Evolutionary conservation across 2,113 vertebrate species (phyloP).

Genomic region (Chionodraco myersi): DNA sequence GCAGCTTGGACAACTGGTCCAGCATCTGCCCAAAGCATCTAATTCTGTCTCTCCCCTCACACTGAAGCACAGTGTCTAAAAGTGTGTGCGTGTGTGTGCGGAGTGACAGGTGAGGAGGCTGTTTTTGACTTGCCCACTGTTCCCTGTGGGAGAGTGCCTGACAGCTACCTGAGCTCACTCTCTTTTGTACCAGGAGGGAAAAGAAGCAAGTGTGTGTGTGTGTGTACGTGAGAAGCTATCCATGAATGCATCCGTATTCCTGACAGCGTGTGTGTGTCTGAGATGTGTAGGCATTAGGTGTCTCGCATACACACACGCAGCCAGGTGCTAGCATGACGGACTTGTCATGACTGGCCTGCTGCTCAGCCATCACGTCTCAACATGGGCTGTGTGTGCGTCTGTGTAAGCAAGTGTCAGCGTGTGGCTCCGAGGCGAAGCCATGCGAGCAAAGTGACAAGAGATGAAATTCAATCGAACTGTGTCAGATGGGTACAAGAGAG

Average conservation of each 20-base stretch:
- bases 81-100: conserved; percentile 3
- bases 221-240: neutral
- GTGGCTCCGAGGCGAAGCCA: conserved; percentile 43
- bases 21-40: conserved; percentile 72
- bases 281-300: conserved; percentile 60
- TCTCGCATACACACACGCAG: conserved; percentile 31
- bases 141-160: conserved; percentile 75
- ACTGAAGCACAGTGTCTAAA: conserved; percentile 33
- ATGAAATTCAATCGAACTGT: conserved; percentile 70
- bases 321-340: conserved; percentile 53
- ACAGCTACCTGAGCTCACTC: conserved; percentile 79
- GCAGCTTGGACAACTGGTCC: conserved; percentile 61
- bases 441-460: conserved; percentile 57
- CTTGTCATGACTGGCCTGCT: conserved; percentile 63
- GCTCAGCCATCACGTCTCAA: conserved; percentile 51
- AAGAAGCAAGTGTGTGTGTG: neutral
- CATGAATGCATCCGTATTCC: too few relatives aligned
- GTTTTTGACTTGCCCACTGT: conserved; percentile 77
- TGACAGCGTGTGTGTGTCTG: conserved; percentile 30
- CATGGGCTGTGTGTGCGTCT: neutral
- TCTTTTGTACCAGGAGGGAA: conserved; percentile 56
- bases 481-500: conserved; percentile 58
- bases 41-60: conserved; percentile 51
- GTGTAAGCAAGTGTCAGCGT: conserved; percentile 31
- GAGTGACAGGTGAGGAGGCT: conserved; percentile 72